Percentiles rank a stretch among this genome's conserved stretches.
Conservation (phyloP, 1,140 invertebrate species). For the Drosophila dunni region DNA sequence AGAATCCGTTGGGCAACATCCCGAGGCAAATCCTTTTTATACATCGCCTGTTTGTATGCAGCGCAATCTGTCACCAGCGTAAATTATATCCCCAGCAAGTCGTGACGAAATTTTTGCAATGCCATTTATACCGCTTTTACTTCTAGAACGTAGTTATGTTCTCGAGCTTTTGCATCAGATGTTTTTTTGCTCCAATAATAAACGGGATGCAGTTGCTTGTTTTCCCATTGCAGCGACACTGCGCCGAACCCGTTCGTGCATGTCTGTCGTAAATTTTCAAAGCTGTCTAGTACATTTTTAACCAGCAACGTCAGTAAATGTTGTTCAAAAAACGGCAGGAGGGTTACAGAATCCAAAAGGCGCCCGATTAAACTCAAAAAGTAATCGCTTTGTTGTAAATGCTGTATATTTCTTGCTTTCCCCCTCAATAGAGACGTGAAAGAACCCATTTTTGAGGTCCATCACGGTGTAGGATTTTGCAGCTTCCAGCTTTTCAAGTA, state of each 20-base stretch:
- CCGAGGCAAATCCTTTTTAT: constrained; percentile 9
- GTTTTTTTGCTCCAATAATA: too few relatives aligned
- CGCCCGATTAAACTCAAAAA: too few relatives aligned
- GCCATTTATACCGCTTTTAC: constrained; percentile 79
- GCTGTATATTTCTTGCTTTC: neutral
- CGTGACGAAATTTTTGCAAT: constrained; percentile 3
- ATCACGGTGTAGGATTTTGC: constrained; percentile 3
- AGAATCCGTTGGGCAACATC: constrained; percentile 45
- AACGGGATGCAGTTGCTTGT: too few relatives aligned
- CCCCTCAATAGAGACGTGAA: neutral
- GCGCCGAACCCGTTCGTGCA: too few relatives aligned
- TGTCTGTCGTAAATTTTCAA: too few relatives aligned
- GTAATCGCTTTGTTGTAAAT: neutral
- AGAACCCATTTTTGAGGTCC: constrained; percentile 6
- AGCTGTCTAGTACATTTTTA: neutral
- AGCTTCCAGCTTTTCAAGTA: constrained; percentile 2
- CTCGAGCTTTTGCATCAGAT: too few relatives aligned
- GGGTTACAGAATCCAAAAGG: too few relatives aligned
- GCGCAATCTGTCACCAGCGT: constrained; percentile 19
- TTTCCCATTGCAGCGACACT: too few relatives aligned
- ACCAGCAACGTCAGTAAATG: too few relatives aligned
- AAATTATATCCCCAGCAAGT: constrained; percentile 8
- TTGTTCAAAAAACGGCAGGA: too few relatives aligned
- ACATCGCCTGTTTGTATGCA: constrained; percentile 5
- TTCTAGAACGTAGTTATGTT: constrained; percentile 74